Percentiles rank a stretch among this genome's conserved stretches.
phyloP scores from a whole-genome alignment of 2,888 invertebrate species.

The Watsonalla cultraria region DNA sequence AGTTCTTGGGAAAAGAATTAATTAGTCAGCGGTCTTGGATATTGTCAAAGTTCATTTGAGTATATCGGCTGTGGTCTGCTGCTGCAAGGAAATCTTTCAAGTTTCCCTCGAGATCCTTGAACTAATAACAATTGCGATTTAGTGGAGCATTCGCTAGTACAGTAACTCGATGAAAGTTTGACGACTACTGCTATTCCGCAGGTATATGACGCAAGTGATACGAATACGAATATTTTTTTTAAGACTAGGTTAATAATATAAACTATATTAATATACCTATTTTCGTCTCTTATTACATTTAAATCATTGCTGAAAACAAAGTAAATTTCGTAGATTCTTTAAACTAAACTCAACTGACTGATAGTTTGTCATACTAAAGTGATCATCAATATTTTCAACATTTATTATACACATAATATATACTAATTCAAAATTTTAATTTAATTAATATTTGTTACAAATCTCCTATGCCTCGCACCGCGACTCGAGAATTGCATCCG shows the following conservation, averaged over 20 bases:
- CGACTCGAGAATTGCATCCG: slow-evolving; percentile 38
- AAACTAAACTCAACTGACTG: too few relatives aligned
- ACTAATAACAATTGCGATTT: slow-evolving; percentile 44
- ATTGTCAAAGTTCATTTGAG: too few relatives aligned
- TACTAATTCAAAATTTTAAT: background rate
- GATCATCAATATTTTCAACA: background rate
- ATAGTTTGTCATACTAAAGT: too few relatives aligned
- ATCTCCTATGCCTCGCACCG: slow-evolving; percentile 16
- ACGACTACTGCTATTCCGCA: slow-evolving; percentile 27
- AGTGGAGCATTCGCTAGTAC: slow-evolving; percentile 27
- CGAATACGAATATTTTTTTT: slow-evolving; percentile 8
- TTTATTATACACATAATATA: slow-evolving; percentile 1
- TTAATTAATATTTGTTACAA: background rate
- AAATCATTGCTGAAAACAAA: too few relatives aligned
- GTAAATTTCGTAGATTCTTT: too few relatives aligned
- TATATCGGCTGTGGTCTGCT: background rate
- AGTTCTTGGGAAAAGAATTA: too few relatives aligned
- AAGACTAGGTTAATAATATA: too few relatives aligned
- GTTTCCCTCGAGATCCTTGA: slow-evolving; percentile 27
- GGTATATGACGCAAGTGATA: slow-evolving; percentile 27
- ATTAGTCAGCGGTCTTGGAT: too few relatives aligned
- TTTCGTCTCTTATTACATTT: too few relatives aligned
- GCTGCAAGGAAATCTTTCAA: slow-evolving; percentile 3
- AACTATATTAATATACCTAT: too few relatives aligned
- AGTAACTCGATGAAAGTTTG: slow-evolving; percentile 39